Evolutionary conservation across 2,113 vertebrate species (phyloP).

Genomic region (Eubucco bourcierii): DNA sequence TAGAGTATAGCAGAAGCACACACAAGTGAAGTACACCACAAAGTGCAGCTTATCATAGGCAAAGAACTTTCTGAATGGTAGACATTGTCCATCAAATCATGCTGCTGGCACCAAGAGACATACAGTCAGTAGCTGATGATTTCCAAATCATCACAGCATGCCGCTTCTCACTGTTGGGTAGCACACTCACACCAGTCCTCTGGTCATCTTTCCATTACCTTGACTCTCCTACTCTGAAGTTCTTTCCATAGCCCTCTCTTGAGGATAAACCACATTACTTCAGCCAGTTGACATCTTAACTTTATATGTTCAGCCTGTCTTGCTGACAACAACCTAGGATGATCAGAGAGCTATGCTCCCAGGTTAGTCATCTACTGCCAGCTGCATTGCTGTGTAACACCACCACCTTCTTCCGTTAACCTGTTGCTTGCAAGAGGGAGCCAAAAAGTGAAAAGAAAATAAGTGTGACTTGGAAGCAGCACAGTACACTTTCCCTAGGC

Average conservation of each 20-base stretch:
- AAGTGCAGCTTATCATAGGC: not conserved
- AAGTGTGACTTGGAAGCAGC: not conserved
- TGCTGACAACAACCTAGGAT: not conserved
- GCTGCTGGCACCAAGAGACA: not conserved
- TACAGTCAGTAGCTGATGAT: not conserved
- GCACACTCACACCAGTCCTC: not conserved
- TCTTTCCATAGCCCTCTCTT: not conserved
- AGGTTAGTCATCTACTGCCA: not conserved
- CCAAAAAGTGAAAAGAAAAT: not conserved
- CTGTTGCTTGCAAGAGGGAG: not conserved
- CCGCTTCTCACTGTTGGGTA: not conserved
- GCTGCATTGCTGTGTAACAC: not conserved
- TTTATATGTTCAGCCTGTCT: not conserved
- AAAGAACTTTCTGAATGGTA: not conserved
- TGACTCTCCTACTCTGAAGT: not conserved
- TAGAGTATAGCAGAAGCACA: not conserved
- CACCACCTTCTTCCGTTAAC: not conserved
- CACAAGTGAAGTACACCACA: not conserved
- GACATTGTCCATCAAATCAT: not conserved
- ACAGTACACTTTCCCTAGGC: not conserved
- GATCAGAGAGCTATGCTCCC: not conserved
- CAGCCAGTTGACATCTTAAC: not conserved
- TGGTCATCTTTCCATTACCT: not conserved
- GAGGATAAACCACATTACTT: not conserved
- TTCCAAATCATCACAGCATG: not conserved